These are phyloP conservation scores for Drosophila lacteicornis DNA, from an alignment of 1,140 invertebrate genomes.

Conservation along the genomic window DNA sequence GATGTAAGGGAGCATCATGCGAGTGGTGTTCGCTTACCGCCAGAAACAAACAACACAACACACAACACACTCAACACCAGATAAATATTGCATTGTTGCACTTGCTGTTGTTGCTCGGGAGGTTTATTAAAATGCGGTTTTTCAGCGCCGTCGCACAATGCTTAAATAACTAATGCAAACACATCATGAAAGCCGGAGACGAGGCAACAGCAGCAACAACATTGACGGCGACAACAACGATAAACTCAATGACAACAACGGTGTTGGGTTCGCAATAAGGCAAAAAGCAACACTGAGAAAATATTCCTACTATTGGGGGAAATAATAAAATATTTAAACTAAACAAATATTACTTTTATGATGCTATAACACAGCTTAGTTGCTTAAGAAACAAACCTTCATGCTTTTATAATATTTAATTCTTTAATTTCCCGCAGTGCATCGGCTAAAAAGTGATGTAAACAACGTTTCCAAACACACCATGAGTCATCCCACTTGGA, in stretches of 20 bases:
- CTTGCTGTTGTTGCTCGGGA: conserved; percentile 32
- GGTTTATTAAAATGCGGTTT: conserved; percentile 75
- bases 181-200: conserved; percentile 55
- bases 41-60: neutral
- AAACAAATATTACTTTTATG: too few species aligned
- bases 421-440: conserved; percentile 2
- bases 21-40: conserved; percentile 52
- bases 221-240: conserved; percentile 40
- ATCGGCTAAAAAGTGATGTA: conserved; percentile 59
- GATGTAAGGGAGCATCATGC: conserved; percentile 41
- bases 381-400: too few species aligned
- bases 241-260: conserved; percentile 57
- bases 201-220: conserved; percentile 38
- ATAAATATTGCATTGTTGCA: conserved; percentile 53
- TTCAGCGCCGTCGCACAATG: conserved; percentile 63
- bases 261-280: conserved; percentile 63
- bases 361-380: neutral
- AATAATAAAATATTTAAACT: neutral
- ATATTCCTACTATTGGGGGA: neutral
- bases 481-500: conserved; percentile 40
- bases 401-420: neutral
- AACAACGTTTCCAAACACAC: conserved; percentile 51
- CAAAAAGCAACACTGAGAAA: conserved; percentile 24
- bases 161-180: conserved; percentile 80
- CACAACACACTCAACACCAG: conserved; percentile 22